Base-by-base conservation (phyloP, 2,113 vertebrate species). In the Eulacestoma nigropectus region DNA sequence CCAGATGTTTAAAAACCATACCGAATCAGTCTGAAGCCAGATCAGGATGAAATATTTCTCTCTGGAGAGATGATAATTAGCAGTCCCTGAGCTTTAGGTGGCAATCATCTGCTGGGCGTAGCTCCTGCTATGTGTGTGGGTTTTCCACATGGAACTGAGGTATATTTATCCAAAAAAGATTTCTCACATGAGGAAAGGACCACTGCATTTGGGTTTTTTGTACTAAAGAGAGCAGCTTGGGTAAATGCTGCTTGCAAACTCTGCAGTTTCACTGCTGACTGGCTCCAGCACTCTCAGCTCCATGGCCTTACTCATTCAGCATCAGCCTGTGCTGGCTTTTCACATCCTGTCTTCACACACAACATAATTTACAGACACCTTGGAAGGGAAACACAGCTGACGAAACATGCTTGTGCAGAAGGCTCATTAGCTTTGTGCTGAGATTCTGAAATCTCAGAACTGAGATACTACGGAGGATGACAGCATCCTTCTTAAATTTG, bases 11-110 rank as follows among this genome's bases (percentile, higher is more conserved):
- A 76, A 64, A 33, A 1, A 3, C 30, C 39, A 68, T 30, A 52
- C 4, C 49, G 73, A 81, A 70, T 11, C 17, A 77, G 42, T 53
- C 79, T 95, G 79, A 85, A 89, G 41, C 49, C 74, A 64, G 52
- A 78, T 46, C 32, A 22, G 50, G 7, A 75, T 13, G 65, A 82
- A 91, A 49, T 33, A 29, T 57, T 89, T 37, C 49, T 78, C 57
- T 73, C 19, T 56, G 52, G 42, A 76, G 72, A 57, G n/a, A 72
- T 50, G 63, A 37, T 80, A 85, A 90, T 93, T 90, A 80, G 72
- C 50, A 87, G 59, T 63, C 63, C 10, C 32, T 70, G 39, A 4
- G 1, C 55, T 85, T 79, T 53, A 73, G 29, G 67, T 79, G 79
- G 57, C 67, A 75, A 16, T 87, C 65, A 68, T 84, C 77, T 67